Evolutionary conservation across 2,888 invertebrate genomes (phyloP).

Genomic region (Diabrotica balteata): DNA sequence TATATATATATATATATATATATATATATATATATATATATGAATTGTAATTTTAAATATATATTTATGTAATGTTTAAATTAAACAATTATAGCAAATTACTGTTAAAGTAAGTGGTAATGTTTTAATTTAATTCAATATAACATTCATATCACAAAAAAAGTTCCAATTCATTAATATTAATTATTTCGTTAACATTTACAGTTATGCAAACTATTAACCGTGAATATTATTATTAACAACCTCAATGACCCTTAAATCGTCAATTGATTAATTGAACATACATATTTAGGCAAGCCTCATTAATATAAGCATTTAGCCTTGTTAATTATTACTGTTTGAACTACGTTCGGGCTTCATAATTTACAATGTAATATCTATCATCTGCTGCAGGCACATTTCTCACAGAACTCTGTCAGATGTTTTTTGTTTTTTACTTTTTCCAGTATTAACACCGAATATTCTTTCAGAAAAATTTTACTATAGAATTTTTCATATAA

Average conservation of each 20-base stretch:
- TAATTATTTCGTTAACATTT: not conserved
- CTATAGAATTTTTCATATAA: no score
- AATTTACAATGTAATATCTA: not conserved
- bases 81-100: no score
- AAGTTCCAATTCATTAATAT: not conserved
- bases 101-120: no score
- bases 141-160: no score
- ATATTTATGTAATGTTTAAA: no score
- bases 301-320: slow-evolving; percentile 10
- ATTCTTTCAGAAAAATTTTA: no score
- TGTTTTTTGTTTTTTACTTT: no score
- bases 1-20: no score
- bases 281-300: slow-evolving; percentile 6
- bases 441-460: no score
- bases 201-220: not conserved
- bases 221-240: not conserved
- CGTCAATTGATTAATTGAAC: slow-evolving; percentile 4
- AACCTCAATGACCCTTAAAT: slow-evolving; percentile 8
- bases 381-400: slow-evolving; percentile 2
- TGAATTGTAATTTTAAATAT: no score
- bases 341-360: not conserved
- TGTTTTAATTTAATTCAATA: no score
- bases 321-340: slow-evolving; percentile 7
- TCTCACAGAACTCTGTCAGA: not conserved
- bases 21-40: no score